phyloP scores from a whole-genome alignment of 2,888 invertebrate species.

The Eupithecia abbreviata region DNA sequence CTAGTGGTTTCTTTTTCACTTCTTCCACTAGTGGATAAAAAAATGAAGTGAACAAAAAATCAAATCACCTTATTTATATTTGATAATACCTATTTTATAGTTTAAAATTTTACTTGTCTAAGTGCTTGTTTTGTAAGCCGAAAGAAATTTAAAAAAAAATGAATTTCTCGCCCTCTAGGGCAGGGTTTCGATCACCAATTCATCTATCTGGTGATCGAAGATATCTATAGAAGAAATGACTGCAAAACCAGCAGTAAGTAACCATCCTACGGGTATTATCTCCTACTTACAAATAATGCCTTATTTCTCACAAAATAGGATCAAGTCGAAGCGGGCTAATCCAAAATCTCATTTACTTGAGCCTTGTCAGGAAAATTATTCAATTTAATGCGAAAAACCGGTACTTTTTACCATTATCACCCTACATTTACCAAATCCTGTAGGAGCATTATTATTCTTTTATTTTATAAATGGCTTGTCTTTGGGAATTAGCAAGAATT shows the following conservation, averaged over 20 bases:
- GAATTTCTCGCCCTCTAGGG: no score
- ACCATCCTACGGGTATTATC: not conserved
- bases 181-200: no score
- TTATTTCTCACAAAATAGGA: conserved; percentile 46
- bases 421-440: conserved; percentile 58
- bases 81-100: no score
- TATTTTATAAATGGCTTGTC: conserved; percentile 42
- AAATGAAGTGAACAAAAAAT: no score
- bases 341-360: conserved; percentile 68
- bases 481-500: not conserved
- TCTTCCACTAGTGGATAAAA: no score
- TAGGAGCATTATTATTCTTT: conserved; percentile 48
- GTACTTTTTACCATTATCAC: conserved; percentile 69
- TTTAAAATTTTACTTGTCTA: no score
- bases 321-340: conserved; percentile 40
- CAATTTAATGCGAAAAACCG: conserved; percentile 72
- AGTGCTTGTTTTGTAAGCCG: no score
- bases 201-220: no score
- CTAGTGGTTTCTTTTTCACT: no score
- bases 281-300: conserved; percentile 12
- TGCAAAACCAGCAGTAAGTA: not conserved
- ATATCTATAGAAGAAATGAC: no score
- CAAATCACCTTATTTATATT: no score
- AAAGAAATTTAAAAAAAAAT: no score
- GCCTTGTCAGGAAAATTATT: conserved; percentile 69